These are phyloP conservation scores for Apocheima hispidaria DNA, from an alignment of 2,888 invertebrate species.

Conservation along the genomic window DNA sequence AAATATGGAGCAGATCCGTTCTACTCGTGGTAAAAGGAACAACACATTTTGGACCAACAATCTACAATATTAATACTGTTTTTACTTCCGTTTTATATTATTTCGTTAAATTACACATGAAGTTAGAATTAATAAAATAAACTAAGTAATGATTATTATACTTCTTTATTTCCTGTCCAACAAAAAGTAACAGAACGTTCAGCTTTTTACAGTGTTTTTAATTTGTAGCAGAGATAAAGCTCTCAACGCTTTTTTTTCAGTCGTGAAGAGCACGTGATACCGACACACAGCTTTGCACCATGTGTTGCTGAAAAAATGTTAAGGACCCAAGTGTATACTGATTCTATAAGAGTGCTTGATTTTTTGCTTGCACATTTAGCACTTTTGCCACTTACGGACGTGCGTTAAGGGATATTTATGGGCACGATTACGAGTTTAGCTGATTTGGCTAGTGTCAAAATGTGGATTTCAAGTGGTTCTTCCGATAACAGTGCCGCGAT, in stretches of 20 bases:
- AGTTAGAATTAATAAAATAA: too few relatives aligned
- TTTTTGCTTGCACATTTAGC: constrained; percentile 27
- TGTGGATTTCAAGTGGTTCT: constrained; percentile 66
- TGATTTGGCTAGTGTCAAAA: constrained; percentile 55
- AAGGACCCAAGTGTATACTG: constrained; percentile 24
- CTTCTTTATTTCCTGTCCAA: constrained; percentile 5
- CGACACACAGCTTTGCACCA: constrained; percentile 33
- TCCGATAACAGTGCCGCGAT: constrained; percentile 52
- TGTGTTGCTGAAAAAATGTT: constrained; percentile 34
- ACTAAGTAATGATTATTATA: too few relatives aligned
- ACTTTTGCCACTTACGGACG: constrained; percentile 27
- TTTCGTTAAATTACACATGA: too few relatives aligned
- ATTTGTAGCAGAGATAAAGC: constrained; percentile 48
- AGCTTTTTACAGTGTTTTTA: constrained; percentile 23
- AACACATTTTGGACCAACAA: too few relatives aligned
- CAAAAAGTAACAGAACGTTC: constrained; percentile 31
- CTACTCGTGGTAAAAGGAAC: too few relatives aligned
- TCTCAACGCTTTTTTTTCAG: constrained; percentile 34
- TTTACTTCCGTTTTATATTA: too few relatives aligned
- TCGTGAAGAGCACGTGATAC: constrained; percentile 42
- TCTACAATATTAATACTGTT: too few relatives aligned
- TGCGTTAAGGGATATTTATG: constrained; percentile 58
- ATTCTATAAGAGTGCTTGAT: constrained; percentile 5
- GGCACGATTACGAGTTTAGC: constrained; percentile 42
- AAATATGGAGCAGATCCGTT: too few relatives aligned